phyloP scores from a whole-genome alignment of 2,888 invertebrate genomes.

The Apoderus coryli region DNA sequence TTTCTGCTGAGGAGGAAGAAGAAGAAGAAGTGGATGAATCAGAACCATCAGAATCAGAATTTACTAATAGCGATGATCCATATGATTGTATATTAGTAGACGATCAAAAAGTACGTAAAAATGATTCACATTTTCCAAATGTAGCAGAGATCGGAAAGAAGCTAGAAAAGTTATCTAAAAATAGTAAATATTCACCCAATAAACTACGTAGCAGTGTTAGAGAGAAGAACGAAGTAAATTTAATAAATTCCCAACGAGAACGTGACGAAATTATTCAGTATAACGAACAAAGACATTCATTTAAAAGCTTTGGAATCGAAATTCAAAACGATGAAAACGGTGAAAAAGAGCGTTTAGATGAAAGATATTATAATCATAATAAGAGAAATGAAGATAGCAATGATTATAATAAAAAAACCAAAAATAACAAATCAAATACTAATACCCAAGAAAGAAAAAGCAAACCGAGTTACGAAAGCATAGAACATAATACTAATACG shows the following conservation, averaged over 20 bases:
- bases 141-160: conserved; percentile 33
- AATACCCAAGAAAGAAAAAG: conserved; percentile 23
- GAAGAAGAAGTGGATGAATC: too few species aligned
- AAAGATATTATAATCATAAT: conserved; percentile 16
- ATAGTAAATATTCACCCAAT: conserved; percentile 29
- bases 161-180: conserved; percentile 32
- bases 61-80: conserved; percentile 55
- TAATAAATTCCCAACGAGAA: conserved; percentile 18
- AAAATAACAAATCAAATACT: conserved; percentile 15
- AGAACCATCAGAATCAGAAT: conserved; percentile 44
- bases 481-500: conserved; percentile 26
- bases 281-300: conserved; percentile 22
- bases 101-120: conserved; percentile 29
- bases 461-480: conserved; percentile 30
- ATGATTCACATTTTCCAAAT: conserved; percentile 32
- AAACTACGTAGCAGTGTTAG: conserved; percentile 20
- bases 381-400: conserved; percentile 20
- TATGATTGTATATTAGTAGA: conserved; percentile 77
- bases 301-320: conserved; percentile 30
- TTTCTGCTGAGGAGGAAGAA: conserved; percentile 30
- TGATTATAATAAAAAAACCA: conserved; percentile 25
- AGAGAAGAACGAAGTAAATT: conserved; percentile 23
- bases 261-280: conserved; percentile 24
- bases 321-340: conserved; percentile 25
- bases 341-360: conserved; percentile 24